phyloP scores from a whole-genome alignment of 2,797 vertebrate genomes.

The Etheostoma perlongum region DNA sequence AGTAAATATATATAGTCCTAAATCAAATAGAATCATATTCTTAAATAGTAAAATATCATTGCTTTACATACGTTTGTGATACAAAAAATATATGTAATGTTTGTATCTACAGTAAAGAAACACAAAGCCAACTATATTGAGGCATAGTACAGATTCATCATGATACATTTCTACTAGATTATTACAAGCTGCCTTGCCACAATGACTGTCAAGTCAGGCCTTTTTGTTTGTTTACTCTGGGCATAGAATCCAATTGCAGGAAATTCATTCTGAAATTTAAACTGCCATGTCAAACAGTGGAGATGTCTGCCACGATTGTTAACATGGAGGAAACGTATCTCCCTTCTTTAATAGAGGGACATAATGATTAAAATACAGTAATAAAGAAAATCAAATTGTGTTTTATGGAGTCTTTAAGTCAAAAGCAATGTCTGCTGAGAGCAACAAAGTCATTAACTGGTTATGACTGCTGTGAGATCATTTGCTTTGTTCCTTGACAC shows the following conservation, averaged over 20 bases:
- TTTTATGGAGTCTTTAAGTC: conserved; percentile 42
- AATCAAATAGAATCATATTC: not conserved
- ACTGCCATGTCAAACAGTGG: conserved; percentile 47
- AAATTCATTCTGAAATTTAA: conserved; percentile 64
- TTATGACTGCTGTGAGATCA: conserved; percentile 20
- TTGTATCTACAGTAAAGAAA: not conserved
- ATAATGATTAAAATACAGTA: conserved; percentile 24
- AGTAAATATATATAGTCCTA: not conserved
- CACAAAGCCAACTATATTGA: not conserved
- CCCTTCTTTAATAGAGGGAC: not conserved
- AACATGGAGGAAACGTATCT: not conserved
- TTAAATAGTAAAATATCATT: not conserved
- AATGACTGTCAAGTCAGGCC: not conserved
- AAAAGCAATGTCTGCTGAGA: conserved; percentile 3
- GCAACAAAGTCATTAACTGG: conserved; percentile 29
- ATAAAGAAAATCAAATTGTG: conserved; percentile 21
- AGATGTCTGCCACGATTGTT: conserved; percentile 20
- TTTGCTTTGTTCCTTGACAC: conserved; percentile 14
- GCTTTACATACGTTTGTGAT: not conserved
- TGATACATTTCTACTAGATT: not conserved
- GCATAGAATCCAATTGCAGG: conserved; percentile 38
- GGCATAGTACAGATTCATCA: not conserved
- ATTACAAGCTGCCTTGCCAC: not conserved
- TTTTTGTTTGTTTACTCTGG: conserved; percentile 35
- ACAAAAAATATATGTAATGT: not conserved